phyloP scores from a whole-genome alignment of 1,140 invertebrate species.

The Aleiodes sp. region DNA sequence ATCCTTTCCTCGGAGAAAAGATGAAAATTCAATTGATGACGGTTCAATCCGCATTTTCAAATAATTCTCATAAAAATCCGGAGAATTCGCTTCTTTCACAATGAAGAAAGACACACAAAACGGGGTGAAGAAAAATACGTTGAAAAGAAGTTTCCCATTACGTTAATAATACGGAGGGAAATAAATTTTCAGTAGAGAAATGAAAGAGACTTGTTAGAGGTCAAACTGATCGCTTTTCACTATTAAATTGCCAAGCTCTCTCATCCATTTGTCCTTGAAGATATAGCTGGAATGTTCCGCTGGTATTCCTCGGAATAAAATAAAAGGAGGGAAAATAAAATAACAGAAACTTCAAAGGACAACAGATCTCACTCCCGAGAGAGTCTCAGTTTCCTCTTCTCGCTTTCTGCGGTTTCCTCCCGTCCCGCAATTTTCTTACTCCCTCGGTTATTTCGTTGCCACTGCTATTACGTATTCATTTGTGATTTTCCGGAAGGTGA shows the following conservation, averaged over 20 bases:
- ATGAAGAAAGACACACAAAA: no score
- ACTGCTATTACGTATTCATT: conserved; percentile 60
- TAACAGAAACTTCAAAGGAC: conserved; percentile 39
- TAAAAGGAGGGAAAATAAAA: conserved; percentile 17
- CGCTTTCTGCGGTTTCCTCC: conserved; percentile 2
- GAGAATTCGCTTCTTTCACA: no score
- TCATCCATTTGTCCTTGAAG: conserved; percentile 32
- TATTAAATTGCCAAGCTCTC: conserved; percentile 33
- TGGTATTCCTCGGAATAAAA: conserved; percentile 10
- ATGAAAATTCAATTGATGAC: no score
- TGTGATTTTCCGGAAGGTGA: conserved; percentile 48
- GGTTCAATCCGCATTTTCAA: no score
- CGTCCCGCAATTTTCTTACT: not conserved
- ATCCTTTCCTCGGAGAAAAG: not conserved
- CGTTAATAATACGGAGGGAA: no score
- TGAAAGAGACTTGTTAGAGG: not conserved
- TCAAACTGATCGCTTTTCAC: conserved; percentile 33
- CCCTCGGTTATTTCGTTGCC: not conserved
- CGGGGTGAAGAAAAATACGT: no score
- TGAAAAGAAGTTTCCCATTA: no score
- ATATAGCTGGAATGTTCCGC: not conserved
- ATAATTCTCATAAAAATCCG: no score
- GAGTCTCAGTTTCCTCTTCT: conserved; percentile 31
- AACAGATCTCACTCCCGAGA: conserved; percentile 32
- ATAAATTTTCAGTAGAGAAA: not conserved